A percentile compares a stretch with the other conserved stretches of the same genome.
These are phyloP conservation scores for Agrilus planipennis DNA, from an alignment of 1,140 invertebrate genomes.

Conservation along the genomic window DNA sequence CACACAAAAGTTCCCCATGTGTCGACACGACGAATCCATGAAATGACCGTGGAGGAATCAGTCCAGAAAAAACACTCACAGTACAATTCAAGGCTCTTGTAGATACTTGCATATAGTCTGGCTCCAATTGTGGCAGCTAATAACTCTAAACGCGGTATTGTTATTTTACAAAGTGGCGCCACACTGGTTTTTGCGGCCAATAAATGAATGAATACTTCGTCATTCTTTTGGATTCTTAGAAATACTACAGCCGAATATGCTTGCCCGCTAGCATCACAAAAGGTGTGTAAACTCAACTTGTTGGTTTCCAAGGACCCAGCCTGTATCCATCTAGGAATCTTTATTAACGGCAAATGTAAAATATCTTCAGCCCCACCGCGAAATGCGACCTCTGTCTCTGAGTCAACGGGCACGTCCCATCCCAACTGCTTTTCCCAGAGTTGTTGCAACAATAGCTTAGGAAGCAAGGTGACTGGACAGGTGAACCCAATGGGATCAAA, in stretches of 20 bases:
- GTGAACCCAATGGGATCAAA: constrained; percentile 10
- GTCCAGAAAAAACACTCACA: constrained; percentile 18
- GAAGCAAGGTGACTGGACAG: neutral
- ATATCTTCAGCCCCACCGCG: neutral
- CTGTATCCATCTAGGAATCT: constrained; percentile 6
- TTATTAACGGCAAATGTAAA: neutral
- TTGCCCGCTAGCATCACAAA: neutral
- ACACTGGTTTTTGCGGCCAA: constrained; percentile 15
- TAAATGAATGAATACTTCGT: constrained; percentile 1
- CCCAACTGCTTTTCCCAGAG: constrained; percentile 1
- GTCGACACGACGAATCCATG: constrained; percentile 26
- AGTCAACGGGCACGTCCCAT: constrained; percentile 1
- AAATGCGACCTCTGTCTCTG: neutral
- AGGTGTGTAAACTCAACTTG: constrained; percentile 1
- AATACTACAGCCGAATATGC: constrained; percentile 4
- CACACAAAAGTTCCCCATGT: constrained; percentile 32
- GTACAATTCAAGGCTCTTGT: neutral
- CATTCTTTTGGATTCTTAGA: neutral
- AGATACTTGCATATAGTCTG: neutral
- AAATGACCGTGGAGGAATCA: constrained; percentile 29
- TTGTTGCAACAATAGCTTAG: constrained; percentile 5
- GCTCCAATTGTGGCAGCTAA: constrained; percentile 2
- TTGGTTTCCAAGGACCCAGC: neutral
- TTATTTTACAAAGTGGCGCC: constrained; percentile 13
- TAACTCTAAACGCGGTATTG: constrained; percentile 17